phyloP scores from a whole-genome alignment of 2,888 invertebrate genomes.

The Melitaea athalia region DNA sequence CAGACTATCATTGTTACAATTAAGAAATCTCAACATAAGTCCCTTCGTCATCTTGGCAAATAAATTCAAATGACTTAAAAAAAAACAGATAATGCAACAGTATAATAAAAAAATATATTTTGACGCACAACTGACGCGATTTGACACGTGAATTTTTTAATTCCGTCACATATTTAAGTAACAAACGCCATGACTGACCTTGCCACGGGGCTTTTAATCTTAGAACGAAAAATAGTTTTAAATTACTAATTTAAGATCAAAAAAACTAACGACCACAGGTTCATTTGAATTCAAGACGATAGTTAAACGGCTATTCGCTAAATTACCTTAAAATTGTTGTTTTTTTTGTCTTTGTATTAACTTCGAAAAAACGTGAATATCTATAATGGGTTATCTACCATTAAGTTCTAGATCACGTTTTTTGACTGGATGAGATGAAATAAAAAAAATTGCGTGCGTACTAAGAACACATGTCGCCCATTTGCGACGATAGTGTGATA shows the following conservation, averaged over 20 bases:
- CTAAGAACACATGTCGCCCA: too few species aligned
- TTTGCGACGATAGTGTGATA: too few species aligned
- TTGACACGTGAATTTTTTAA: not conserved
- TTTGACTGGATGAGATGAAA: too few species aligned
- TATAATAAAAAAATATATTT: not conserved
- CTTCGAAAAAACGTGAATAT: too few species aligned
- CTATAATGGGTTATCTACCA: too few species aligned
- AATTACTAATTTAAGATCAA: not conserved
- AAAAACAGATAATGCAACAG: too few species aligned
- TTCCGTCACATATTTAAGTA: not conserved
- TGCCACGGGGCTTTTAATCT: not conserved
- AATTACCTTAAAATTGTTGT: constrained; percentile 2
- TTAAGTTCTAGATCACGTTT: too few species aligned
- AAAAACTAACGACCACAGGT: not conserved
- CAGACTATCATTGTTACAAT: too few species aligned
- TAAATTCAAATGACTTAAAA: too few species aligned
- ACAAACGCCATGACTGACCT: not conserved
- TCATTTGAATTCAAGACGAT: constrained; percentile 7
- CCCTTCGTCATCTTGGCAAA: too few species aligned
- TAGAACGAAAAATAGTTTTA: constrained; percentile 5
- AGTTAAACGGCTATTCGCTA: not conserved
- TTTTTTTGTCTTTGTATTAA: not conserved
- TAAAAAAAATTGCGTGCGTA: too few species aligned
- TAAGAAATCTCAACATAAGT: too few species aligned
- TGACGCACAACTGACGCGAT: not conserved